Evolutionary conservation across 2,797 vertebrate genomes (phyloP).

Genomic region (Myripristis jacobus): DNA sequence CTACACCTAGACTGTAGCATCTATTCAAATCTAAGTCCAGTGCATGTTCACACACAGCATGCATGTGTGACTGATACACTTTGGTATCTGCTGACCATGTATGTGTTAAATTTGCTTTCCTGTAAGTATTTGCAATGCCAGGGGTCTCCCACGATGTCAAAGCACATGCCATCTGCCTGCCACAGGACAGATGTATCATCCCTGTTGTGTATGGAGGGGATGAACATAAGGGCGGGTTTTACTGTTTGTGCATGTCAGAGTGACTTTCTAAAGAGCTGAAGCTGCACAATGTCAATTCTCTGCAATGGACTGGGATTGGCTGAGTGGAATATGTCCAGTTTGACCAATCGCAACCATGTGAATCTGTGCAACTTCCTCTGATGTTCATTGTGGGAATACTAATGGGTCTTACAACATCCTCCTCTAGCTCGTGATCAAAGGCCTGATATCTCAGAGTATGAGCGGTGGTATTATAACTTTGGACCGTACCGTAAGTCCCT

Average conservation of each 20-base stretch:
- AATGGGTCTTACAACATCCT: slow-evolving; percentile 79
- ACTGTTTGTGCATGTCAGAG: slow-evolving; percentile 58
- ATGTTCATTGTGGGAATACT: slow-evolving; percentile 67
- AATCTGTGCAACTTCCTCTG: slow-evolving; percentile 64
- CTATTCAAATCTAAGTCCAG: slow-evolving; percentile 3
- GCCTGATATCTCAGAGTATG: slow-evolving; percentile 84
- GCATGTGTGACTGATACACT: slow-evolving; percentile 48
- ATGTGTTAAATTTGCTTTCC: slow-evolving; percentile 47
- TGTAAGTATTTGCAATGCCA: slow-evolving; percentile 49
- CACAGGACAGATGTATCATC: slow-evolving; percentile 50
- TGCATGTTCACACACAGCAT: slow-evolving; percentile 66
- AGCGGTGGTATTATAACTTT: slow-evolving; percentile 86
- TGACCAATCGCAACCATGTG: slow-evolving; percentile 71
- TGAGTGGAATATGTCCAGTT: slow-evolving; percentile 5
- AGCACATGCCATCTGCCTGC: slow-evolving; percentile 64
- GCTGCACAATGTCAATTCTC: slow-evolving; percentile 53
- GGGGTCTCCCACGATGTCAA: slow-evolving; percentile 49
- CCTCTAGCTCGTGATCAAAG: slow-evolving; percentile 84
- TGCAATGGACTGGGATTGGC: slow-evolving; percentile 73
- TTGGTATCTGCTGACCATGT: slow-evolving; percentile 57
- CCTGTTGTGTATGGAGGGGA: slow-evolving; percentile 37
- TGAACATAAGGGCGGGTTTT: slow-evolving; percentile 46
- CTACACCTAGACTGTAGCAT: slow-evolving; percentile 18
- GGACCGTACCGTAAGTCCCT: slow-evolving; percentile 86
- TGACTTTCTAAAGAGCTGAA: slow-evolving; percentile 49